Percentiles rank a stretch among this genome's conserved stretches.
phyloP scores from a whole-genome alignment of 2,888 invertebrate species.

The Epirrita christyi region DNA sequence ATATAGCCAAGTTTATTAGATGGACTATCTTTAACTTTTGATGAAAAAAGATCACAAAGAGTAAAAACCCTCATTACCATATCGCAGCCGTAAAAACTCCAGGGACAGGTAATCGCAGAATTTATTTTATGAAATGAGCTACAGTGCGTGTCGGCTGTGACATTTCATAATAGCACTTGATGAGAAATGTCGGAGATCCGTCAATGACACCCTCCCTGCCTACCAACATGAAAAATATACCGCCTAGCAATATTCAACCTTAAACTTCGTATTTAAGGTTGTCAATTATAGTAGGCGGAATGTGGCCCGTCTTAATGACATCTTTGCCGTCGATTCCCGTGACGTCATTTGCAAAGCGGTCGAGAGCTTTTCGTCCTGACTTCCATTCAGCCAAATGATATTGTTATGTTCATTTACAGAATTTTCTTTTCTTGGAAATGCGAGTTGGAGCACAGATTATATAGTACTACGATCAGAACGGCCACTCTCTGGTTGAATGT shows the following conservation, averaged over 20 bases:
- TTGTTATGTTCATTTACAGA: constrained; percentile 25
- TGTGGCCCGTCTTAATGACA: constrained; percentile 48
- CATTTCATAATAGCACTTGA: constrained; percentile 52
- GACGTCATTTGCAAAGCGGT: constrained; percentile 49
- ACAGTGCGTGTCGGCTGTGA: constrained; percentile 39
- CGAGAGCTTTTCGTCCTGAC: constrained; percentile 31
- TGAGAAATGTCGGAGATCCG: constrained; percentile 58
- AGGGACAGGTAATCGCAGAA: constrained; percentile 35
- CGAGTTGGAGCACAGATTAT: neutral
- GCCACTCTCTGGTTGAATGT: too few species aligned
- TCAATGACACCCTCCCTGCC: constrained; percentile 54
- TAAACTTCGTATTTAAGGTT: constrained; percentile 2
- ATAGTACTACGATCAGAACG: too few species aligned
- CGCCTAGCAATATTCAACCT: constrained; percentile 12
- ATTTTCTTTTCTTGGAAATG: constrained; percentile 12
- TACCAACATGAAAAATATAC: constrained; percentile 8
- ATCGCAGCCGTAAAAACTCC: constrained; percentile 29
- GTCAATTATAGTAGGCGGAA: neutral
- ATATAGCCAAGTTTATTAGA: too few species aligned
- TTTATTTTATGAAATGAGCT: constrained; percentile 38
- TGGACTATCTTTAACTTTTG: neutral
- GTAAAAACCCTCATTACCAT: constrained; percentile 34
- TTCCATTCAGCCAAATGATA: constrained; percentile 15
- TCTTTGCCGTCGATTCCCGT: constrained; percentile 48
- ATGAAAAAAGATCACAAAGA: constrained; percentile 17